Evolutionary conservation across 2,113 vertebrate species (phyloP).

Genomic region (Eulemur macaco): DNA sequence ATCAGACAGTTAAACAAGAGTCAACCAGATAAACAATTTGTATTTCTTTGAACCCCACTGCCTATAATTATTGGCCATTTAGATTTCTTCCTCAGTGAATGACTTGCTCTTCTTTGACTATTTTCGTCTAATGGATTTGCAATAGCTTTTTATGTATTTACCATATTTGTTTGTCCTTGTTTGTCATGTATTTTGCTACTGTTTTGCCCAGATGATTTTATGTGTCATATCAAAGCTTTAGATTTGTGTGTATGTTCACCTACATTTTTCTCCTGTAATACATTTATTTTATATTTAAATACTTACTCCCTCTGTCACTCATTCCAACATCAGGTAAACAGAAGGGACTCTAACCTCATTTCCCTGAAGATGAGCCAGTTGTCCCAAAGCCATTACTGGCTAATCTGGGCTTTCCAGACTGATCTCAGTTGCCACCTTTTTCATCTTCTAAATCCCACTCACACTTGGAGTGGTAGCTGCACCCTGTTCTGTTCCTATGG

Average conservation of each 20-base stretch:
- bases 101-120: neutral
- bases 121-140: neutral
- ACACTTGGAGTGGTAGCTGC: neutral
- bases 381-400: neutral
- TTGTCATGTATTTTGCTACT: neutral
- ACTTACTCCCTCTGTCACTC: neutral
- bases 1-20: neutral
- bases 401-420: neutral
- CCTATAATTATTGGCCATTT: neutral
- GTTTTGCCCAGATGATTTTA: conserved; percentile 1
- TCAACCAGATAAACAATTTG: neutral
- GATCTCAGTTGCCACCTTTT: neutral
- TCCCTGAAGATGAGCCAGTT: neutral
- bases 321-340: neutral
- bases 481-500: neutral
- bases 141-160: neutral
- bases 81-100: neutral
- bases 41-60: neutral
- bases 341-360: neutral
- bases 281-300: neutral
- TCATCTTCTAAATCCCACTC: neutral
- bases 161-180: neutral
- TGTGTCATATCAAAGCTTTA: neutral
- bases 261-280: neutral
- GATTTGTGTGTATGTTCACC: neutral